Evolutionary conservation across 2,113 vertebrate genomes (phyloP), one percentile per base, ranked within the genome.

Genomic region (Chaetorhynchus papuensis): DNA sequence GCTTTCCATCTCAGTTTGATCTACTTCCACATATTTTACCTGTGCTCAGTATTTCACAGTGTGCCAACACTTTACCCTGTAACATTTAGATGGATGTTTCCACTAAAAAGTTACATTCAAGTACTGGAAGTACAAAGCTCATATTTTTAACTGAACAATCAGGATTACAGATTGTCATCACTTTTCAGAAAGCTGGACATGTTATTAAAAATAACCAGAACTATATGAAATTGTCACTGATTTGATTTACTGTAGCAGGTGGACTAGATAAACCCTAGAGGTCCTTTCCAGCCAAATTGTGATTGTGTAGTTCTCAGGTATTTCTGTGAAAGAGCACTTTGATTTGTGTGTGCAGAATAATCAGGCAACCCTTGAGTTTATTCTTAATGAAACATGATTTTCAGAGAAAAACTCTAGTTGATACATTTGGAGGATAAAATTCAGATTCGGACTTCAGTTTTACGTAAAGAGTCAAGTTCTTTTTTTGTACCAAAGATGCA

Each of bases 401-500:
- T 44, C 39, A 44, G 53, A 60, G 28, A 56, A 87, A 93, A 87
- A 54, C 1, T 59, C 15, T 12, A 39, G 7, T 3, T 78, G 17
- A 63, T 41, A 45, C 3, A 8, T 35, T 64, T 71, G 22, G 7
- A 74, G 31, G 21, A 50, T 19, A 3, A 18, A 63, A 71, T 78
- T 87, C 23, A 18, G 15, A 56, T 59, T 61, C 60, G n/a, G 35
- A 35, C 3, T 39, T 68, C 1, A 1, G 12, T 33, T 82, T 82
- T 49, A 33, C 1, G 4, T 17, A 24, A 65, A n/a, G 3, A 45
- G 1, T 50, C 7, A 31, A 49, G 10, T 9, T 26, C 3, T 4
- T 47, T 53, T 65, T 76, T 81, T 1, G 1, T 30, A 35, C n/a
- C 5, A 66, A 53, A 77, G 26, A 54, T 39, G 3, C 2, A 50